Conservation (phyloP, 2,888 invertebrate species). For the Rhamnusium bicolor region DNA sequence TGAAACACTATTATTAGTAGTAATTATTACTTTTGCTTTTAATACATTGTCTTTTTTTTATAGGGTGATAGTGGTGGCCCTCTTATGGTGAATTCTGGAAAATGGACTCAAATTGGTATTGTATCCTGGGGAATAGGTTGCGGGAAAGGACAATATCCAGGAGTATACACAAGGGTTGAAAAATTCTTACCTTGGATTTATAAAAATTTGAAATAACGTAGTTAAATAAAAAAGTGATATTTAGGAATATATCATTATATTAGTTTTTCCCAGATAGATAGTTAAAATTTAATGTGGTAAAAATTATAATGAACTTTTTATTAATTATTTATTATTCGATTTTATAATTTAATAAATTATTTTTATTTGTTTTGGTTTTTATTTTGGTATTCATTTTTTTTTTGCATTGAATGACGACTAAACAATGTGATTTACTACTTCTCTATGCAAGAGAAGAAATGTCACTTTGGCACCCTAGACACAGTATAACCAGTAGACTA, state of each 20-base stretch:
- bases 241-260: background rate
- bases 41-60: no score
- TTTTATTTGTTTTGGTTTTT: slow-evolving; percentile 23
- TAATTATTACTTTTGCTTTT: no score
- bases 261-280: background rate
- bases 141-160: slow-evolving; percentile 92
- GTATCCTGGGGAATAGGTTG: slow-evolving; percentile 95
- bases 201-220: slow-evolving; percentile 81
- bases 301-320: slow-evolving; percentile 32
- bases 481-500: no score
- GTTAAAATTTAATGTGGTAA: slow-evolving; percentile 5
- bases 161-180: slow-evolving; percentile 90
- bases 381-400: no score
- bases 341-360: slow-evolving; percentile 43
- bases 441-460: no score
- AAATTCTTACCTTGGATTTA: slow-evolving; percentile 89
- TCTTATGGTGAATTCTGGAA: slow-evolving; percentile 83
- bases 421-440: no score
- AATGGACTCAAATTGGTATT: slow-evolving; percentile 89
- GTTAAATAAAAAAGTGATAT: background rate
- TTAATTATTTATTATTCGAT: slow-evolving; percentile 47
- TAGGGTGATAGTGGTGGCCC: slow-evolving; percentile 94
- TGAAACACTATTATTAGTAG: no score
- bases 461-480: no score
- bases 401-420: no score